Evolutionary conservation across 2,113 vertebrate species (phyloP).

Genomic region (Eubucco bourcierii): DNA sequence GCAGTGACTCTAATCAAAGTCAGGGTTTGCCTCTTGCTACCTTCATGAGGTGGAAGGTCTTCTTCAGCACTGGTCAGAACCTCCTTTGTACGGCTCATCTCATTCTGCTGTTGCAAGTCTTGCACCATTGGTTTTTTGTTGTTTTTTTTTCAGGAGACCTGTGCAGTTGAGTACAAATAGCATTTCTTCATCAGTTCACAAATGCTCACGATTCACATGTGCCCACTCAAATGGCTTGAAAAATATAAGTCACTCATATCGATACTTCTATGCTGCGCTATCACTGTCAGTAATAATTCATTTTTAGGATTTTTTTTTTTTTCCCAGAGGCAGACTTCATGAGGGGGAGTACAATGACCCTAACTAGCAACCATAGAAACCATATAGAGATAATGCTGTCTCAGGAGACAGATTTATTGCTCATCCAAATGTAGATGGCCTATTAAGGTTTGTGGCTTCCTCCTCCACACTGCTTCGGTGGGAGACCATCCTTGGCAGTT

Average conservation of each 20-base stretch:
- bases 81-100: fast-evolving
- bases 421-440: background rate
- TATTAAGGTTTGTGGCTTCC: background rate
- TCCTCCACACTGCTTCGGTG: background rate
- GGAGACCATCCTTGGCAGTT: background rate
- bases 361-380: background rate
- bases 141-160: fast-evolving
- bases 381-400: background rate
- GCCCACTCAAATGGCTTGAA: background rate
- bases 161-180: background rate
- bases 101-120: background rate
- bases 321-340: background rate
- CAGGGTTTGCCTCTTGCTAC: background rate
- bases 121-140: background rate
- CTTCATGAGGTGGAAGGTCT: background rate
- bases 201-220: background rate
- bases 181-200: background rate
- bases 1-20: background rate
- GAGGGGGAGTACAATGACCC: background rate
- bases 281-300: background rate
- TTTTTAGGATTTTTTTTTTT: background rate
- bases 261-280: background rate
- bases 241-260: background rate
- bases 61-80: background rate
- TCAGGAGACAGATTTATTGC: background rate